Evolutionary conservation across 30 jellyfish, hydroid and myxozoan genomes (phyloP).

Genomic region (Nemopilema nomurai): DNA sequence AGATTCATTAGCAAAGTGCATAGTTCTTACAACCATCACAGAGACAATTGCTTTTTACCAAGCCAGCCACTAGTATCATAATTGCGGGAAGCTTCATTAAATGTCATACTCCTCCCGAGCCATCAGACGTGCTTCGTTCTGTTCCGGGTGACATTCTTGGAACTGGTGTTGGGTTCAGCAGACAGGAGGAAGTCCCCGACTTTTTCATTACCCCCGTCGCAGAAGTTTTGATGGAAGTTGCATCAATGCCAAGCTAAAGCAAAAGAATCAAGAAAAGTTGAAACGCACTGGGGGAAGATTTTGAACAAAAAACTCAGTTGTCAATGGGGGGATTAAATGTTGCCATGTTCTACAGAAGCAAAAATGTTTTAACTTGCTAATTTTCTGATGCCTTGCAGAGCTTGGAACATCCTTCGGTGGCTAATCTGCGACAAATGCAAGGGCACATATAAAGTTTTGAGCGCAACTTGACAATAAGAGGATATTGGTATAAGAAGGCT

Average conservation of each 20-base stretch:
- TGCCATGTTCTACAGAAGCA: no score
- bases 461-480: no score
- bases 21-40: no score
- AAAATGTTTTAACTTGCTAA: no score
- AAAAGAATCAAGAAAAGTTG: not conserved
- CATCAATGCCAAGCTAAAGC: constrained; percentile 71
- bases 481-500: no score
- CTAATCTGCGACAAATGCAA: no score
- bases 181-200: constrained; percentile 18
- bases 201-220: constrained; percentile 24
- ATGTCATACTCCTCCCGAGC: constrained; percentile 57
- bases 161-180: constrained; percentile 78
- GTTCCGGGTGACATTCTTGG: constrained; percentile 76
- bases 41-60: no score
- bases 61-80: no score
- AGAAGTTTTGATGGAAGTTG: constrained; percentile 33
- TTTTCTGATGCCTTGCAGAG: no score
- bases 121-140: constrained; percentile 55
- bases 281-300: not conserved
- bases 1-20: no score
- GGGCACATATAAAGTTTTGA: no score
- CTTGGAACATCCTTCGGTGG: no score
- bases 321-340: not conserved
- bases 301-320: not conserved
- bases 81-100: not conserved